These are phyloP conservation scores for Yasuhikotakia modesta DNA, from an alignment of 2,797 vertebrate genomes.

Conservation along the genomic window DNA sequence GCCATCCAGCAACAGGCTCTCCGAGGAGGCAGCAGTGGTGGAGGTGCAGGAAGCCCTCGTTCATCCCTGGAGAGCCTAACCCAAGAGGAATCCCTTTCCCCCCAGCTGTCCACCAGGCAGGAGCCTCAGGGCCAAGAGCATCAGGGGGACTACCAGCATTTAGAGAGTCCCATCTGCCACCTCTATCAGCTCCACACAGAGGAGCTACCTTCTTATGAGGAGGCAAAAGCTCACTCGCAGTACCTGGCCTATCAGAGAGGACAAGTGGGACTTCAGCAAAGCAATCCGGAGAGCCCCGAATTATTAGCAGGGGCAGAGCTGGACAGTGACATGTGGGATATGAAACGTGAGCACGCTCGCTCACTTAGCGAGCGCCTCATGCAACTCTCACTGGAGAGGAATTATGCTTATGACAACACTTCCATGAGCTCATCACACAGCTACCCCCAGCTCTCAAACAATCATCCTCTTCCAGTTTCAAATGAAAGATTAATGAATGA, in stretches of 20 bases:
- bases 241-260: constrained; percentile 82
- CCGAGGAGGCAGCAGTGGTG: constrained; percentile 80
- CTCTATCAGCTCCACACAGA: constrained; percentile 88
- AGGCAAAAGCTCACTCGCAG: constrained; percentile 93
- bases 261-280: constrained; percentile 61
- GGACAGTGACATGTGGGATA: constrained; percentile 83
- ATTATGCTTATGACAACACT: constrained; percentile 70
- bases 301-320: constrained; percentile 57
- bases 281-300: constrained; percentile 55
- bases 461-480: constrained; percentile 54
- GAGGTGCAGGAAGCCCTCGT: constrained; percentile 81
- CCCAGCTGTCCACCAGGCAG: constrained; percentile 89
- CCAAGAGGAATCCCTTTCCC: constrained; percentile 86
- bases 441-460: constrained; percentile 88
- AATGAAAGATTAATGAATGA: constrained; percentile 56
- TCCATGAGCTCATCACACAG: constrained; percentile 88
- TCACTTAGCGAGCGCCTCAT: constrained; percentile 93
- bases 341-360: constrained; percentile 90
- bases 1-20: constrained; percentile 98
- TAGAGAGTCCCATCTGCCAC: constrained; percentile 82
- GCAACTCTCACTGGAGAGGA: constrained; percentile 92
- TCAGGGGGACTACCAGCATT: constrained; percentile 80
- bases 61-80: constrained; percentile 90
- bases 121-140: constrained; percentile 98
- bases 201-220: constrained; percentile 94